phyloP scores from a whole-genome alignment of 53 echinoderm and acorn worm genomes.

The Holothuria scabra region DNA sequence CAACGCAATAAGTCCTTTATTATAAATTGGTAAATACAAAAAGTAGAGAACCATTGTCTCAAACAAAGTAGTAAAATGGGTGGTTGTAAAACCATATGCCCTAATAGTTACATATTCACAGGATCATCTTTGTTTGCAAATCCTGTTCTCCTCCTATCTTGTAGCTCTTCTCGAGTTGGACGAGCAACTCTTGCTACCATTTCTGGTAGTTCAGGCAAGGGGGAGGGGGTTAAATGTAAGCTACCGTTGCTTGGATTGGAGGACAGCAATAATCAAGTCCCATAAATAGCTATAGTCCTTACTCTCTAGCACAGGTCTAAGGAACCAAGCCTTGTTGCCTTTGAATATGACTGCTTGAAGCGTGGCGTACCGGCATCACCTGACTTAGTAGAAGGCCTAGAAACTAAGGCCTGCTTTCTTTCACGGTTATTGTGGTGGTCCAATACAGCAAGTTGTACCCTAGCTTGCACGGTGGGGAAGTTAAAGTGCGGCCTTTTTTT shows the following conservation, averaged over 20 bases:
- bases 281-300: constrained; percentile 32
- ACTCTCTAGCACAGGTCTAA: constrained; percentile 6
- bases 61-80: no score
- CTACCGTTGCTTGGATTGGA: no score
- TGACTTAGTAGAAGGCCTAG: neutral
- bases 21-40: no score
- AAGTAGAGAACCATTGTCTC: no score
- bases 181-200: constrained; percentile 9
- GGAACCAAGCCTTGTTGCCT: constrained; percentile 20
- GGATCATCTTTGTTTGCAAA: no score
- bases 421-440: constrained; percentile 56
- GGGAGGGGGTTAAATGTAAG: neutral
- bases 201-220: constrained; percentile 8
- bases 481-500: constrained; percentile 53
- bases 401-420: constrained; percentile 5
- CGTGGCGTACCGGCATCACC: neutral
- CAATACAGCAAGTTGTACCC: constrained; percentile 48
- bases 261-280: constrained; percentile 8
- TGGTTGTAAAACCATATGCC: no score
- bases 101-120: no score
- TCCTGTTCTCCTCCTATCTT: neutral
- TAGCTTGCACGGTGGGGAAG: constrained; percentile 37
- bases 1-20: no score
- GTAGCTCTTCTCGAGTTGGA: neutral
- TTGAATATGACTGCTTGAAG: neutral